Evolutionary conservation across 2,888 invertebrate genomes (phyloP).

Genomic region (Thumatha senex): DNA sequence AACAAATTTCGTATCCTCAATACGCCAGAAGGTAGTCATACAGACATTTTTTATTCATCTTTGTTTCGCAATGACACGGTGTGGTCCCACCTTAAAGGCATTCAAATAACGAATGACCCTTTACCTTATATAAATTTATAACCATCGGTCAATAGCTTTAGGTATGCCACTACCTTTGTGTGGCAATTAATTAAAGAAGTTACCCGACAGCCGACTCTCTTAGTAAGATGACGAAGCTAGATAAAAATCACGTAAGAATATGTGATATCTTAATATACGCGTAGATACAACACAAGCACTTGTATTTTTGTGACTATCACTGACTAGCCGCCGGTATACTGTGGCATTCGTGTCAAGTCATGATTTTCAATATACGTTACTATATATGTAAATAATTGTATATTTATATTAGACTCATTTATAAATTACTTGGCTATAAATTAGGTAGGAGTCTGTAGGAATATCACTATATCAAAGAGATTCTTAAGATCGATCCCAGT

Average conservation of each 20-base stretch:
- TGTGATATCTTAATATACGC: background rate
- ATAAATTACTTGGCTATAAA: background rate
- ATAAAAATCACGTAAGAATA: background rate
- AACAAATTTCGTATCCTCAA: slow-evolving; percentile 47
- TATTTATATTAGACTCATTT: background rate
- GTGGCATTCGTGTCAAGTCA: background rate
- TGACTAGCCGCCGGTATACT: background rate
- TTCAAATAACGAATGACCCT: slow-evolving; percentile 51
- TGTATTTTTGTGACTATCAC: background rate
- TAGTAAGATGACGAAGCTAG: background rate
- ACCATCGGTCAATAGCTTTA: slow-evolving; percentile 34
- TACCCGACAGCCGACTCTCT: background rate
- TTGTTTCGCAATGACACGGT: slow-evolving; percentile 42
- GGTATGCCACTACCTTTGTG: slow-evolving; percentile 39
- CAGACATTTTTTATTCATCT: slow-evolving; percentile 59
- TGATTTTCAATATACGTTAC: background rate
- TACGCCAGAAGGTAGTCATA: slow-evolving; percentile 48
- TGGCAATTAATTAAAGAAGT: slow-evolving; percentile 25
- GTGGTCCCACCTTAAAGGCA: slow-evolving; percentile 39
- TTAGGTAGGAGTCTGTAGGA: no score
- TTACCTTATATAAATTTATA: slow-evolving; percentile 52
- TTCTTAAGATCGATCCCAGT: no score
- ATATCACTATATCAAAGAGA: no score
- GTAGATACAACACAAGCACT: background rate
- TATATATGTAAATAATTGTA: background rate